These are phyloP conservation scores for Plebejus melissa DNA, from an alignment of 2,888 invertebrate species.

Conservation along the genomic window DNA sequence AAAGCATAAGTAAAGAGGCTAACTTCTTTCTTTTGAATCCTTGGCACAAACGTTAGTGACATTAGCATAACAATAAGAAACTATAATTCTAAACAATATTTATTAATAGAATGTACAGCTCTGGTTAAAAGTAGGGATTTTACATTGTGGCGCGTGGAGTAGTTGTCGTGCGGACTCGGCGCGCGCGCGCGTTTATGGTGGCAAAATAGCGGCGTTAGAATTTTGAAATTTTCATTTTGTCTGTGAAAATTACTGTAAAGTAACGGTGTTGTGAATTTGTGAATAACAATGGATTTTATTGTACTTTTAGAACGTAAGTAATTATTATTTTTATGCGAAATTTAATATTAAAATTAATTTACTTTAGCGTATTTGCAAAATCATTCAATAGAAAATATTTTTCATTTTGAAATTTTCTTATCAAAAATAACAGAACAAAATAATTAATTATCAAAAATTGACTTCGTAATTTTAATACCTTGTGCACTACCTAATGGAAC, in stretches of 20 bases:
- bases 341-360: not conserved
- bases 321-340: not conserved
- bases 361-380: not conserved
- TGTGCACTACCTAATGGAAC: not conserved
- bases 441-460: no score
- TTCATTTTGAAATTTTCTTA: not conserved
- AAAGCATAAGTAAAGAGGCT: slow-evolving; percentile 1
- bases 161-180: slow-evolving; percentile 47
- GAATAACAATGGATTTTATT: slow-evolving; percentile 7
- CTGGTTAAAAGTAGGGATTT: slow-evolving; percentile 37
- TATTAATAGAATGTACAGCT: slow-evolving; percentile 59
- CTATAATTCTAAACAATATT: slow-evolving; percentile 40
- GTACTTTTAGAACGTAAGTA: not conserved
- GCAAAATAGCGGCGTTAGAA: slow-evolving; percentile 38
- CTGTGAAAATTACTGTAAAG: slow-evolving; percentile 28
- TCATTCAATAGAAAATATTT: not conserved
- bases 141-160: slow-evolving; percentile 43
- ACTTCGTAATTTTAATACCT: not conserved
- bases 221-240: slow-evolving; percentile 40
- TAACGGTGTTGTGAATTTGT: slow-evolving; percentile 13
- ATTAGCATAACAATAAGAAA: slow-evolving; percentile 23
- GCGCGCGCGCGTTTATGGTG: slow-evolving; percentile 54
- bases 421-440: not conserved
- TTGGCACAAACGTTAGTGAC: slow-evolving; percentile 17
- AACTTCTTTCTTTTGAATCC: slow-evolving; percentile 13